Evolutionary conservation across 2,113 vertebrate species (phyloP).

Genomic region (Triplophysa tibetana): DNA sequence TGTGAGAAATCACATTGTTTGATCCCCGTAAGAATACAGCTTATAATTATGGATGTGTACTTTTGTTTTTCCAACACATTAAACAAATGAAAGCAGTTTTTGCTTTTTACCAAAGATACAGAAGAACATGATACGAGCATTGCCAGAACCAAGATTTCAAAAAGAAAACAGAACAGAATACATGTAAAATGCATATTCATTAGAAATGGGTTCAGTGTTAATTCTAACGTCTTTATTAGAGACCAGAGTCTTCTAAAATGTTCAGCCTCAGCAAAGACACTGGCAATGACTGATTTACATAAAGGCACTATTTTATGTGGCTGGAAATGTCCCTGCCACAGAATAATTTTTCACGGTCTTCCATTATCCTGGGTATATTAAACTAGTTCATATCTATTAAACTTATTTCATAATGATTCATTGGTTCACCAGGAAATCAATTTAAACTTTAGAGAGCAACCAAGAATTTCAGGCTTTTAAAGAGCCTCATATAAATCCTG

Average conservation of each 20-base stretch:
- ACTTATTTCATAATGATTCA: constrained; percentile 49
- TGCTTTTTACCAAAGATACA: not conserved
- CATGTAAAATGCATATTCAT: constrained; percentile 19
- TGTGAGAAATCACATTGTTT: not conserved
- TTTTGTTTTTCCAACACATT: not conserved
- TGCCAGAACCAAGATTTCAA: not conserved
- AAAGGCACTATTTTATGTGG: constrained; percentile 42
- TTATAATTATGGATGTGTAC: not conserved
- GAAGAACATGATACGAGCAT: not conserved
- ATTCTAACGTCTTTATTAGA: not conserved
- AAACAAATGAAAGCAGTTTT: constrained; percentile 17
- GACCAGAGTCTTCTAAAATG: not conserved
- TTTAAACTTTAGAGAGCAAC: constrained; percentile 43
- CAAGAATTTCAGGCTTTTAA: constrained; percentile 44
- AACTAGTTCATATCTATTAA: constrained; percentile 53
- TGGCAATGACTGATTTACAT: constrained; percentile 43
- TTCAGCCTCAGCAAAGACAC: constrained; percentile 5
- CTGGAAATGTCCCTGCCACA: constrained; percentile 28
- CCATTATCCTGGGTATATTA: constrained; percentile 53
- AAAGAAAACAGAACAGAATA: not conserved
- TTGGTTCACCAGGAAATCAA: constrained; percentile 43
- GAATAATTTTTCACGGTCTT: constrained; percentile 48
- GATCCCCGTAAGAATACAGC: not conserved
- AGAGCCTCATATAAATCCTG: constrained; percentile 41
- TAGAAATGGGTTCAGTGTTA: not conserved